These are phyloP conservation scores for Eptesicus fuscus DNA, from an alignment of 2,113 vertebrate genomes.

Conservation along the genomic window DNA sequence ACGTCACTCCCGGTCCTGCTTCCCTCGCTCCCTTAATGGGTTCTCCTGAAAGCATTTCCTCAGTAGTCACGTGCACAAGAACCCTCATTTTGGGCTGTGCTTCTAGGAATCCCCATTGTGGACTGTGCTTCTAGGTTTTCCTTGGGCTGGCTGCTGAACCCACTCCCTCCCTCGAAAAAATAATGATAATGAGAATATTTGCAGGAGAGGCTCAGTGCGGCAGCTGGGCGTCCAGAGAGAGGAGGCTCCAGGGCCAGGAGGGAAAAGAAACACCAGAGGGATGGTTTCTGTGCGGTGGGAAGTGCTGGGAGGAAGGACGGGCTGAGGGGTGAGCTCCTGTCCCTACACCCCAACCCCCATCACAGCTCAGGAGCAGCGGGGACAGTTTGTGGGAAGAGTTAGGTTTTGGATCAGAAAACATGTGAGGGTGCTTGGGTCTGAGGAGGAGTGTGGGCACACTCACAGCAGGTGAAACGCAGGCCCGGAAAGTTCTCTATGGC, in stretches of 20 bases:
- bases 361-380: not conserved
- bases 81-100: not conserved
- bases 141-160: not conserved
- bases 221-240: not conserved
- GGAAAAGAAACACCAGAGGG: not conserved
- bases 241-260: not conserved
- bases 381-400: not conserved
- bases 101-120: not conserved
- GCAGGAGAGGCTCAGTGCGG: not conserved
- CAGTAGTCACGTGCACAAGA: not conserved
- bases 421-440: not conserved
- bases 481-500: not conserved
- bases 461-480: not conserved
- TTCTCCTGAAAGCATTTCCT: not conserved
- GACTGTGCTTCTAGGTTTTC: not conserved
- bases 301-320: not conserved
- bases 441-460: not conserved
- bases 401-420: not conserved
- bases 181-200: not conserved
- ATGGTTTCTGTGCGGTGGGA: not conserved
- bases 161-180: not conserved
- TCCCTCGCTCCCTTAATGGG: not conserved
- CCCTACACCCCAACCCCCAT: rapidly evolving
- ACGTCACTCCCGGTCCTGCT: not conserved
- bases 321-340: not conserved